Percentiles rank a stretch among this genome's conserved stretches.
These are phyloP conservation scores for Micromussa lordhowensis DNA, from an alignment of 92 coral and sea anemone genomes.

Conservation along the genomic window DNA sequence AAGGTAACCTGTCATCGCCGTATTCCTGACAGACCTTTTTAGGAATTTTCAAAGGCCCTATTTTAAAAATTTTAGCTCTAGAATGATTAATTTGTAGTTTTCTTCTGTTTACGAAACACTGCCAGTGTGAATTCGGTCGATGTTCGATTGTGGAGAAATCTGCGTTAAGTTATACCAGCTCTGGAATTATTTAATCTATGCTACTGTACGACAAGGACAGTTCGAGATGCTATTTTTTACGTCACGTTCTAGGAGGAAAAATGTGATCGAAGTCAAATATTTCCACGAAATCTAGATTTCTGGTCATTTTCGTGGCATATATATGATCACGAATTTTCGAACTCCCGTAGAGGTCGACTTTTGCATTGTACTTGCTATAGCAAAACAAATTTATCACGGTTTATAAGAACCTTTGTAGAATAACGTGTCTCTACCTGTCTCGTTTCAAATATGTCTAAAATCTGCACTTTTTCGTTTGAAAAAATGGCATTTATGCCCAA, in stretches of 20 bases:
- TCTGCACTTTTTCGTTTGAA: not conserved
- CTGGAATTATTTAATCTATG: not conserved
- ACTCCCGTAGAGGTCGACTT: conserved; percentile 17
- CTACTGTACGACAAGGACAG: too few species aligned
- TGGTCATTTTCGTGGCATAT: conserved; percentile 2
- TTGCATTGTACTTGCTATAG: not conserved
- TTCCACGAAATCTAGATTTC: not conserved
- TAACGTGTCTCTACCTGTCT: not conserved
- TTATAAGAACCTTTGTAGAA: not conserved
- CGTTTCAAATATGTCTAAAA: not conserved
- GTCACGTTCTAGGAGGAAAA: not conserved
- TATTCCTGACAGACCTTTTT: not conserved
- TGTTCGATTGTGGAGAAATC: not conserved
- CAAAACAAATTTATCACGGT: not conserved
- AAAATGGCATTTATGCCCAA: not conserved
- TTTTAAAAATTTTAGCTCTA: not conserved
- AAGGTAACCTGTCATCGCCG: not conserved
- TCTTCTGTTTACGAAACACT: conserved; percentile 48
- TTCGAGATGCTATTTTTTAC: not conserved
- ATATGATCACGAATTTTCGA: not conserved
- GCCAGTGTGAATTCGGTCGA: conserved; percentile 5
- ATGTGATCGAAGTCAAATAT: not conserved
- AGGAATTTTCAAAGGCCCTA: not conserved
- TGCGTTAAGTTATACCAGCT: not conserved
- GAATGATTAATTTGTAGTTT: conserved; percentile 35